phyloP scores from a whole-genome alignment of 2,888 invertebrate genomes.

The Drosophila emarginata region DNA sequence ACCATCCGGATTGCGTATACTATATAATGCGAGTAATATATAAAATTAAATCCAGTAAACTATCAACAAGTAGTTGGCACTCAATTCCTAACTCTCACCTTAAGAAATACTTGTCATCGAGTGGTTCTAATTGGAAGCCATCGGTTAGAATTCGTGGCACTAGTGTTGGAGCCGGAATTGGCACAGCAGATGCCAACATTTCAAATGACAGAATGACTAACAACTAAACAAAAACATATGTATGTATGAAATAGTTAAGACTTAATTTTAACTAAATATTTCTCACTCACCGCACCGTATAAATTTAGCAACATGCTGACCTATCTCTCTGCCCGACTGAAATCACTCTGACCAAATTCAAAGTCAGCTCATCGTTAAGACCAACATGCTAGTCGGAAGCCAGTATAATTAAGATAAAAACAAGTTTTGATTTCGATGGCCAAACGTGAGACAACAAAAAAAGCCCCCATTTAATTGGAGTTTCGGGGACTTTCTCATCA shows the following conservation, averaged over 20 bases:
- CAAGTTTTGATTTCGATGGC: slow-evolving; percentile 31
- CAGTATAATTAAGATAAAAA: slow-evolving; percentile 32
- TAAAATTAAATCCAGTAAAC: background rate
- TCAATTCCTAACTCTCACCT: slow-evolving; percentile 28
- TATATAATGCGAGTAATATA: background rate
- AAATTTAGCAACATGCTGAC: slow-evolving; percentile 35
- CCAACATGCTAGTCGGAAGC: slow-evolving; percentile 15
- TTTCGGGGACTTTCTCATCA: slow-evolving; percentile 7
- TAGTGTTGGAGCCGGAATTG: slow-evolving; percentile 23
- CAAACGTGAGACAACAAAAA: slow-evolving; percentile 21
- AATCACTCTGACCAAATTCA: slow-evolving; percentile 23
- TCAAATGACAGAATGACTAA: slow-evolving; percentile 24
- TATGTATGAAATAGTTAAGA: no score
- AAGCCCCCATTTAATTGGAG: slow-evolving; percentile 11
- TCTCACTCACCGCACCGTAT: slow-evolving; percentile 20
- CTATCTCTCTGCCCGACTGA: slow-evolving; percentile 25
- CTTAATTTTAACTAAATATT: background rate
- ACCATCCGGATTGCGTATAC: slow-evolving; percentile 36
- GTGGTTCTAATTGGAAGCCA: slow-evolving; percentile 33
- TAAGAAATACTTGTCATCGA: slow-evolving; percentile 30
- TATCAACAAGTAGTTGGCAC: no score
- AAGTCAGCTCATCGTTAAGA: slow-evolving; percentile 20
- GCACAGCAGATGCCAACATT: slow-evolving; percentile 1
- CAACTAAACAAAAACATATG: slow-evolving; percentile 27
- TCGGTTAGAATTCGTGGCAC: slow-evolving; percentile 34